These are phyloP conservation scores for Blastomussa wellsi DNA, from an alignment of 92 coral and sea anemone genomes.

Conservation along the genomic window DNA sequence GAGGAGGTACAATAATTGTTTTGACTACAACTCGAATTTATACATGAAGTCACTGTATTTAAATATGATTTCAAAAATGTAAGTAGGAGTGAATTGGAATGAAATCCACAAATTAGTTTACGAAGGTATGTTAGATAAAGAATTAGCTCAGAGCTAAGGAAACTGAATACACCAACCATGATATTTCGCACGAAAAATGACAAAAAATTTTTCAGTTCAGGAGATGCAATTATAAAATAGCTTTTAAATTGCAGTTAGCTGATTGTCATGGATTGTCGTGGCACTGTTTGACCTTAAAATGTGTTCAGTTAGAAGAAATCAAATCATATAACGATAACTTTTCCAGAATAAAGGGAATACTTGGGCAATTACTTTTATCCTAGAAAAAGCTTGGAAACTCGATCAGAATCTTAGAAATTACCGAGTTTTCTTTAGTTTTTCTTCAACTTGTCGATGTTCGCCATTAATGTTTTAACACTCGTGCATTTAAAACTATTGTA, in stretches of 20 bases:
- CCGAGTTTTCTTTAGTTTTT: not conserved
- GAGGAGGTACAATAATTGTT: not conserved
- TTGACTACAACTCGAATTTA: not conserved
- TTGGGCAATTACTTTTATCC: not conserved
- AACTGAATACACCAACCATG: not conserved
- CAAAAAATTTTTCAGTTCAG: not conserved
- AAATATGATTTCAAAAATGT: not conserved
- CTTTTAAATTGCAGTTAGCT: not conserved
- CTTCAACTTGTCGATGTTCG: not conserved
- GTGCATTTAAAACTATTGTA: not conserved
- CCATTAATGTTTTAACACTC: conserved; percentile 24
- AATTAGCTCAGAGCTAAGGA: not conserved
- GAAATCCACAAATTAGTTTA: not conserved
- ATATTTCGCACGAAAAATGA: not conserved
- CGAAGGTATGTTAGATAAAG: not conserved
- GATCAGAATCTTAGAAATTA: not conserved
- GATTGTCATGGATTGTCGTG: not conserved
- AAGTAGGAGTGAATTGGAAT: not conserved
- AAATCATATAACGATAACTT: not conserved
- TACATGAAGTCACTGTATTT: not conserved
- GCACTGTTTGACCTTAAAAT: not conserved
- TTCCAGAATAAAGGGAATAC: not conserved
- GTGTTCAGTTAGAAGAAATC: too few species aligned
- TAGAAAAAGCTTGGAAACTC: not conserved
- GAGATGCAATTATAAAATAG: not conserved